A percentile compares a stretch with the other conserved stretches of the same genome.
phyloP scores from a whole-genome alignment of 2,797 vertebrate genomes.

The Tiaroga cobitis region DNA sequence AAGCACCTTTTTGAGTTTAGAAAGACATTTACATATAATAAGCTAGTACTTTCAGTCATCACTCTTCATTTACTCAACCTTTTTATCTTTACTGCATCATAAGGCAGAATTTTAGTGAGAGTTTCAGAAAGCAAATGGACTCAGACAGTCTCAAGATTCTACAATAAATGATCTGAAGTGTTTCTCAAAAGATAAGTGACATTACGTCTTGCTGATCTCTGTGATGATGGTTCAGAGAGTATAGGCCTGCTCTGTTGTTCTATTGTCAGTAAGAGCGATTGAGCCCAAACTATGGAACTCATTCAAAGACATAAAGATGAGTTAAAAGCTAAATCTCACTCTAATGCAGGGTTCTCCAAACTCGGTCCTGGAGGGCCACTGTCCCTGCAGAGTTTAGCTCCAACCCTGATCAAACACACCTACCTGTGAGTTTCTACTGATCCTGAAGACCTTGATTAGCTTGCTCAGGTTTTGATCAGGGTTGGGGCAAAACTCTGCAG shows the following conservation, averaged over 20 bases:
- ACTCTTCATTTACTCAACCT: background rate
- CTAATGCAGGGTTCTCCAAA: too few species aligned
- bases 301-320: slow-evolving; percentile 12
- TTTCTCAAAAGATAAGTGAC: background rate
- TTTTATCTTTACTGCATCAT: background rate
- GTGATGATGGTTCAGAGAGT: background rate
- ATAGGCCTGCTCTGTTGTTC: background rate
- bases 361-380: too few species aligned
- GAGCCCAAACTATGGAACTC: slow-evolving; percentile 7
- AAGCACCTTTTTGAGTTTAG: background rate
- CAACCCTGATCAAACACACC: too few species aligned
- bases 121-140: background rate
- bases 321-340: slow-evolving; percentile 33
- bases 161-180: background rate
- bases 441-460: too few species aligned
- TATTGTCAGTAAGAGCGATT: background rate
- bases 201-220: background rate
- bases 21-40: background rate
- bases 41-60: background rate
- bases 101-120: background rate
- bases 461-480: too few species aligned
- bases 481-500: too few species aligned
- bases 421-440: too few species aligned
- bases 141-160: background rate
- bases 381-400: too few species aligned